A percentile compares a stretch with the other conserved stretches of the same genome.
These are phyloP conservation scores for Blastomussa wellsi DNA, from an alignment of 92 coral and sea anemone species.

Conservation along the genomic window DNA sequence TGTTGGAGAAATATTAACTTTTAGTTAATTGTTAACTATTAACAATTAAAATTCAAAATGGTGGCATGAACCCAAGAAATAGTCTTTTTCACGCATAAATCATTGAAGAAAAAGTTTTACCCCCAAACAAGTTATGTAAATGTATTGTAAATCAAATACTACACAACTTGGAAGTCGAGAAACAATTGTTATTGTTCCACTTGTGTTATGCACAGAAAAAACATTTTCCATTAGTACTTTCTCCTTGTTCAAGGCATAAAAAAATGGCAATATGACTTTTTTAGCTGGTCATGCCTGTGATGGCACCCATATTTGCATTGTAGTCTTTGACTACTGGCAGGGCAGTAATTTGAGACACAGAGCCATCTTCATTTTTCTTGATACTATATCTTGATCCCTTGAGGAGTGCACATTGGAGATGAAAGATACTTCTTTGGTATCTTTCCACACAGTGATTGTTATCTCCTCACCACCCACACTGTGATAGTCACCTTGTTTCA, in stretches of 20 bases:
- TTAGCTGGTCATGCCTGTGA: slow-evolving; percentile 33
- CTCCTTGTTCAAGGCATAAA: background rate
- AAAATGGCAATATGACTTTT: background rate
- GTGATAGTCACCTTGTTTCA: slow-evolving; percentile 44
- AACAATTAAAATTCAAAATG: background rate
- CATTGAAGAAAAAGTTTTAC: background rate
- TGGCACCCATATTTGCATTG: slow-evolving; percentile 42
- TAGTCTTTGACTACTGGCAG: slow-evolving; percentile 28
- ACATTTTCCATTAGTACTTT: background rate
- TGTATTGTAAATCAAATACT: slow-evolving; percentile 2
- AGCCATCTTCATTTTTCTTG: slow-evolving; percentile 18
- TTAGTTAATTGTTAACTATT: slow-evolving; percentile 20
- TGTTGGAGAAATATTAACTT: background rate
- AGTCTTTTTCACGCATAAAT: background rate
- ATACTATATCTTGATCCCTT: slow-evolving; percentile 8
- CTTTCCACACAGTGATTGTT: slow-evolving; percentile 36
- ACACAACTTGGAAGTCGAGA: background rate
- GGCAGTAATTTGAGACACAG: background rate
- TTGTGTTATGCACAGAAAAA: background rate
- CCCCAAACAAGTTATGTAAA: background rate
- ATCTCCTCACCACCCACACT: slow-evolving; percentile 16
- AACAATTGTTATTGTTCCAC: background rate
- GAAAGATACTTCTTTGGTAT: slow-evolving; percentile 36
- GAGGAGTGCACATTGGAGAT: slow-evolving; percentile 26
- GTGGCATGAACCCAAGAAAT: slow-evolving; percentile 2